These are phyloP conservation scores for Macroglossus sobrinus DNA, from an alignment of 2,113 vertebrate genomes.

Conservation along the genomic window DNA sequence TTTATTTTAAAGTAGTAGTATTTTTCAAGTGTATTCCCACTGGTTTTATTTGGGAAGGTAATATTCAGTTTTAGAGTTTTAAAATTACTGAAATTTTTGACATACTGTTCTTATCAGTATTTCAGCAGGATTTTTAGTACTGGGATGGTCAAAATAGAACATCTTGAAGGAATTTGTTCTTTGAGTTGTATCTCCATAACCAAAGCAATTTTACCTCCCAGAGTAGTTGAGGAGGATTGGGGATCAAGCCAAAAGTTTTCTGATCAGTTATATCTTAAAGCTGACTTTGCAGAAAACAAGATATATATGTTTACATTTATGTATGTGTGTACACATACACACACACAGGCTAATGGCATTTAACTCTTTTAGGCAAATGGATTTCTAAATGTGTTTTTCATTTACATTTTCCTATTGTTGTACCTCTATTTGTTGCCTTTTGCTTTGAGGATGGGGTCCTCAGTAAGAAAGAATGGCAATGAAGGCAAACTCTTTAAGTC, in stretches of 20 bases:
- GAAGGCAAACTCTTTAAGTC: neutral
- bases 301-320: too few species aligned
- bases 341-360: neutral
- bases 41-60: neutral
- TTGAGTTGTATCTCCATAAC: accelerated
- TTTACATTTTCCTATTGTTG: neutral
- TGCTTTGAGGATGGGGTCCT: neutral
- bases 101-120: neutral
- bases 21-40: neutral
- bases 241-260: neutral
- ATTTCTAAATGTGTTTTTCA: neutral
- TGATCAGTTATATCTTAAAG: neutral
- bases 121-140: neutral
- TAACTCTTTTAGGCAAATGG: neutral
- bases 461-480: accelerated
- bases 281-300: neutral
- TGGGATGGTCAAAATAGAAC: neutral
- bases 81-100: neutral
- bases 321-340: neutral
- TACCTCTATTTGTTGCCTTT: neutral
- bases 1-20: neutral
- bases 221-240: neutral
- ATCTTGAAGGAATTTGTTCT: neutral
- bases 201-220: neutral
- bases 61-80: neutral